These are phyloP conservation scores for Matsumurasca onukii DNA, from an alignment of 1,140 invertebrate genomes.

Conservation along the genomic window DNA sequence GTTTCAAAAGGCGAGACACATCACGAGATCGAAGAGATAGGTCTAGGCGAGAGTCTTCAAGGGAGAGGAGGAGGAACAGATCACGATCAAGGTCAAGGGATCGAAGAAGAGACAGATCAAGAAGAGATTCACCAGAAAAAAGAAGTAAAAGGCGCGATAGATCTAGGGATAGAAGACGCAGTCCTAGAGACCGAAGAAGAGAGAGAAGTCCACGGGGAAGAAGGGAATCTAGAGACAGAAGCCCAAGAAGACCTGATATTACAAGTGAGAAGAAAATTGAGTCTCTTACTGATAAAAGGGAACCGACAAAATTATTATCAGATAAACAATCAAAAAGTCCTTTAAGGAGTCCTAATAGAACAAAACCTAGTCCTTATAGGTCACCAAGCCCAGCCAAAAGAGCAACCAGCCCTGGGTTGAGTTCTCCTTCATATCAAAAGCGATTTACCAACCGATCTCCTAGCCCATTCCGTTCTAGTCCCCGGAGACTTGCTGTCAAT, in stretches of 20 bases:
- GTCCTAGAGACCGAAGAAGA: constrained; percentile 23
- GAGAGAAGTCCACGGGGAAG: constrained; percentile 23
- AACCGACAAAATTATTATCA: not conserved
- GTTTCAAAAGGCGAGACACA: constrained; percentile 3
- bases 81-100: constrained; percentile 23
- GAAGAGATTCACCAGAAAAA: constrained; percentile 20
- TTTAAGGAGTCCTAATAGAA: constrained; percentile 7
- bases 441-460: not conserved
- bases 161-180: constrained; percentile 23
- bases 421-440: constrained; percentile 11
- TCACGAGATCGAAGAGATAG: constrained; percentile 16
- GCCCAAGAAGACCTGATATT: constrained; percentile 18
- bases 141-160: constrained; percentile 19
- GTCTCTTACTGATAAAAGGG: not conserved
- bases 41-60: constrained; percentile 19
- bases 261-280: not conserved
- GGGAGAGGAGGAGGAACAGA: constrained; percentile 16
- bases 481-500: not conserved
- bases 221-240: constrained; percentile 23
- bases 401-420: not conserved
- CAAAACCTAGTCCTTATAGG: not conserved
- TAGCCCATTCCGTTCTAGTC: not conserved
- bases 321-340: not conserved
- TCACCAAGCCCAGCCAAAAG: constrained; percentile 5
- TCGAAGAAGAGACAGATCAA: constrained; percentile 4